These are phyloP conservation scores for Caradrina clavipalpis DNA, from an alignment of 2,888 invertebrate genomes.

Conservation along the genomic window DNA sequence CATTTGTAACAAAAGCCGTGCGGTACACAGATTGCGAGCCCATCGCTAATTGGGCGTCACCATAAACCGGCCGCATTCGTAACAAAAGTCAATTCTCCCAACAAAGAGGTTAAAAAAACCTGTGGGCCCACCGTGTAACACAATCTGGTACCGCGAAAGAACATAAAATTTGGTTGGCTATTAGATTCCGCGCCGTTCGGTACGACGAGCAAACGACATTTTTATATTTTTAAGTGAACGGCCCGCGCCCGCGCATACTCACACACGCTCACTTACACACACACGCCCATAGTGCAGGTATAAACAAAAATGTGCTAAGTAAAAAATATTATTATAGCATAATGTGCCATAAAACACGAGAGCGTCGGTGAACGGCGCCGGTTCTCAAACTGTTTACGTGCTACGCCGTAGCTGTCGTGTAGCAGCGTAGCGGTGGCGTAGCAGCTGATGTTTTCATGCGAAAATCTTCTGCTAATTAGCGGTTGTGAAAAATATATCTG, in stretches of 20 bases:
- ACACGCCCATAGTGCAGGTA: conserved; percentile 67
- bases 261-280: conserved; percentile 63
- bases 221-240: conserved; percentile 75
- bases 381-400: conserved; percentile 78
- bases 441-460: conserved; percentile 38
- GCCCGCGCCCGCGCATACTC: conserved; percentile 75
- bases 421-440: conserved; percentile 51
- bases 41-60: conserved; percentile 81
- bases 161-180: conserved; percentile 84
- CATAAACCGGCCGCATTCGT: conserved; percentile 71
- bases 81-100: conserved; percentile 74
- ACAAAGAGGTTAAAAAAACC: conserved; percentile 76
- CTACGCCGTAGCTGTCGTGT: conserved; percentile 67
- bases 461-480: conserved; percentile 18
- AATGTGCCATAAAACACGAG: conserved; percentile 88
- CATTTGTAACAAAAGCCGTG: conserved; percentile 84
- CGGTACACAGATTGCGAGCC: conserved; percentile 72
- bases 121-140: conserved; percentile 79
- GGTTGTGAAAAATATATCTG: conserved; percentile 10
- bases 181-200: conserved; percentile 80
- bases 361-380: conserved; percentile 72
- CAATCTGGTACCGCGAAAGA: conserved; percentile 85
- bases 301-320: conserved; percentile 89
- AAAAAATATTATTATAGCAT: conserved; percentile 90
- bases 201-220: conserved; percentile 80